phyloP scores from a whole-genome alignment of 1,140 invertebrate genomes.

The Drosophila yakuba region DNA sequence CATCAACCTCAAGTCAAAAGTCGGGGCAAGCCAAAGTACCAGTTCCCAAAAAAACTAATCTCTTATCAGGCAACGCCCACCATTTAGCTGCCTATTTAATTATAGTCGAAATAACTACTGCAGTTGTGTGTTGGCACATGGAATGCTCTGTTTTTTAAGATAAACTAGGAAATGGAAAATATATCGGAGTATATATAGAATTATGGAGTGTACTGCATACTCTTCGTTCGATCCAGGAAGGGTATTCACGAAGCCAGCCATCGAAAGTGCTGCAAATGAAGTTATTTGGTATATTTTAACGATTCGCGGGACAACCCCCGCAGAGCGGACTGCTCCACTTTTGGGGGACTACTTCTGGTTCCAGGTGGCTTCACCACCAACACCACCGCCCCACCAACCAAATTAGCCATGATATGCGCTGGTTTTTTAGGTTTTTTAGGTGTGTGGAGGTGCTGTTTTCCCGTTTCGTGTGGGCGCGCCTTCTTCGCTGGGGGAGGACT shows the following conservation, averaged over 20 bases:
- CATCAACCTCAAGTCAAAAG: slow-evolving; percentile 24
- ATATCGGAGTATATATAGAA: neutral
- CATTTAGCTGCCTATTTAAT: slow-evolving; percentile 27
- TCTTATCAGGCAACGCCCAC: slow-evolving; percentile 33
- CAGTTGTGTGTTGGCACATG: neutral
- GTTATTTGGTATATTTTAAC: slow-evolving; percentile 4
- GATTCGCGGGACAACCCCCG: slow-evolving; percentile 31
- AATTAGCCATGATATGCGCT: slow-evolving; percentile 56
- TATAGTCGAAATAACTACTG: slow-evolving; percentile 8
- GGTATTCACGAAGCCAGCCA: neutral
- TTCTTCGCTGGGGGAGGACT: slow-evolving; percentile 32
- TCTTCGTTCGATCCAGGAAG: neutral
- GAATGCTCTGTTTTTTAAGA: neutral
- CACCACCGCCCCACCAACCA: slow-evolving; percentile 39
- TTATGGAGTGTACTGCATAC: neutral
- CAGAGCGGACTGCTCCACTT: slow-evolving; percentile 42
- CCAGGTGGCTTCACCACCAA: slow-evolving; percentile 40
- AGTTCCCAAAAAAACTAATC: slow-evolving; percentile 2
- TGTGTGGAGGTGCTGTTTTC: slow-evolving; percentile 11
- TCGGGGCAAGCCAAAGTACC: slow-evolving; percentile 19
- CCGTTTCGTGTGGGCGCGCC: slow-evolving; percentile 57
- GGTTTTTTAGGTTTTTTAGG: slow-evolving; percentile 13
- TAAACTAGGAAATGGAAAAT: neutral
- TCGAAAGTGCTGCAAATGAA: neutral
- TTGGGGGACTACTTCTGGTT: slow-evolving; percentile 30